Evolutionary conservation across 2,888 invertebrate species (phyloP).

Genomic region (Drosophila kambysellisi): DNA sequence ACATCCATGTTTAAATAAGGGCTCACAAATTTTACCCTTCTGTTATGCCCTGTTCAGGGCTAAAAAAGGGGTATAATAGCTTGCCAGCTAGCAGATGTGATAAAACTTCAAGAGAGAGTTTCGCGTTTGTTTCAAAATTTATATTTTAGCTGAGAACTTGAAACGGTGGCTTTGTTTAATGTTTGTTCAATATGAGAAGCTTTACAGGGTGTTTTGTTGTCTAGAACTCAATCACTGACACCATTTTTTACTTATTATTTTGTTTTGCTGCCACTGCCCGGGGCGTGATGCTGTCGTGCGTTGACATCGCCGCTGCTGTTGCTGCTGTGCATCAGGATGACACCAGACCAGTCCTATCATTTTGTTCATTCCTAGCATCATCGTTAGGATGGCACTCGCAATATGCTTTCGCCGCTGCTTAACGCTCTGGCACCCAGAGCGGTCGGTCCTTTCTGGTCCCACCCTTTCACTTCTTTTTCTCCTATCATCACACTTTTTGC

Average conservation of each 20-base stretch:
- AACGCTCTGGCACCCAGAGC: conserved; percentile 56
- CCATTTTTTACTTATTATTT: conserved; percentile 12
- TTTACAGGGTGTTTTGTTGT: conserved; percentile 14
- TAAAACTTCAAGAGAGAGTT: not conserved
- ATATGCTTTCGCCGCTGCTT: conserved; percentile 51
- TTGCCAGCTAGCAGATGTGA: not conserved
- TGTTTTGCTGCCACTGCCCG: conserved; percentile 40
- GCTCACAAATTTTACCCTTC: conserved; percentile 31
- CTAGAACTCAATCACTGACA: not conserved
- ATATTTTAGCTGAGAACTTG: not conserved
- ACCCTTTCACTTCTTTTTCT: conserved; percentile 7
- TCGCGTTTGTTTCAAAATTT: not conserved
- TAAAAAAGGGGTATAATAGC: not conserved
- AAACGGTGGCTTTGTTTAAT: not conserved
- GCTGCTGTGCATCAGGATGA: conserved; percentile 13
- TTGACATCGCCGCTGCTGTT: conserved; percentile 50
- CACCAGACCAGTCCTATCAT: conserved; percentile 10
- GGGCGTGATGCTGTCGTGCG: conserved; percentile 72
- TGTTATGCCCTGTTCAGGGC: conserved; percentile 6
- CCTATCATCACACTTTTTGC: conserved; percentile 52
- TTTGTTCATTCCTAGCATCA: conserved; percentile 29
- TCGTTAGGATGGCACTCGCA: conserved; percentile 49
- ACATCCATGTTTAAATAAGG: conserved; percentile 49
- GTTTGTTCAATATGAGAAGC: not conserved
- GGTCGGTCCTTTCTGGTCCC: conserved; percentile 4